These are phyloP conservation scores for Enoplosus armatus DNA, from an alignment of 2,797 vertebrate species.

Conservation along the genomic window DNA sequence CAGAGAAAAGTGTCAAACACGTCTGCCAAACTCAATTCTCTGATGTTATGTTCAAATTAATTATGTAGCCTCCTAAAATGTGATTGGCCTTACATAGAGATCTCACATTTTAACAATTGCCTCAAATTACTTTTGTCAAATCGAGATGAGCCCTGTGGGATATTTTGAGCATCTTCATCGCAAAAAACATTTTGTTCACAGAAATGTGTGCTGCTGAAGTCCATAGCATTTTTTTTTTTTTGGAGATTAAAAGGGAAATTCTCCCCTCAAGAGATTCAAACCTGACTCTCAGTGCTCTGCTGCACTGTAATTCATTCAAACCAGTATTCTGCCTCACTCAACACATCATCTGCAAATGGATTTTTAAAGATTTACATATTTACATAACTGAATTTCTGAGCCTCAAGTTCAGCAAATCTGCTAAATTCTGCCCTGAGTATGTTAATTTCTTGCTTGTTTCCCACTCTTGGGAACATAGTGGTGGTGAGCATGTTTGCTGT, in stretches of 20 bases:
- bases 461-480: conserved; percentile 63
- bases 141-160: conserved; percentile 31
- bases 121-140: conserved; percentile 35
- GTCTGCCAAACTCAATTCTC: not conserved
- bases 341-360: conserved; percentile 79
- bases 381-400: conserved; percentile 81
- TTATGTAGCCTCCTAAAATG: not conserved
- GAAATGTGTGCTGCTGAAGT: conserved; percentile 41
- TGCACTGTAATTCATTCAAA: conserved; percentile 75
- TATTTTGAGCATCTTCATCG: conserved; percentile 39
- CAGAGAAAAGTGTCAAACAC: not conserved
- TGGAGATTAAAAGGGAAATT: conserved; percentile 62
- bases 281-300: conserved; percentile 61
- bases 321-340: conserved; percentile 72
- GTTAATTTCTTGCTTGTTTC: conserved; percentile 73
- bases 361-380: conserved; percentile 84
- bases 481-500: conserved; percentile 69
- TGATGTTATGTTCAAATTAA: not conserved
- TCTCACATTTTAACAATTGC: not conserved
- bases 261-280: conserved; percentile 61
- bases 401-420: conserved; percentile 75
- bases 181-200: conserved; percentile 59
- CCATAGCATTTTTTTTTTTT: conserved; percentile 57
- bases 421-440: conserved; percentile 74
- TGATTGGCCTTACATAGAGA: not conserved